phyloP scores from a whole-genome alignment of 2,113 vertebrate species.

The Eptesicus fuscus region DNA sequence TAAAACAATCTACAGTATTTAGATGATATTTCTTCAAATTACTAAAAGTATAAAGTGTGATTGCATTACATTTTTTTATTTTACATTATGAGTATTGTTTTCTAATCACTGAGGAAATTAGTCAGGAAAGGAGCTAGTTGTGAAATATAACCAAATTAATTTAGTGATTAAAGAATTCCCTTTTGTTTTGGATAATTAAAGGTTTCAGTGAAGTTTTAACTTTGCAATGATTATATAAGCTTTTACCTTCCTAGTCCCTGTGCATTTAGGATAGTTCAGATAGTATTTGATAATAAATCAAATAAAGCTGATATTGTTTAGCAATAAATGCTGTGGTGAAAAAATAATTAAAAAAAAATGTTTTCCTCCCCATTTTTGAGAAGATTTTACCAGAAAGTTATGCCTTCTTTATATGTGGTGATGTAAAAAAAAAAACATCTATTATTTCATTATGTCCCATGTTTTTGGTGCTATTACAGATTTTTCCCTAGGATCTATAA shows the following conservation, averaged over 20 bases:
- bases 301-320: background rate
- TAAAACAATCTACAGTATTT: background rate
- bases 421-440: background rate
- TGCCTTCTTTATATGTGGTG: background rate
- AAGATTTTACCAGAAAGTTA: background rate
- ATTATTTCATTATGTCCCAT: background rate
- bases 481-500: background rate
- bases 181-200: constrained; percentile 35
- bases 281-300: background rate
- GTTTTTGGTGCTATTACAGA: background rate
- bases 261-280: background rate
- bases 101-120: constrained; percentile 40
- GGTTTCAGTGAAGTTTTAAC: background rate
- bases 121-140: background rate
- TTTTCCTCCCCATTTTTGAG: background rate
- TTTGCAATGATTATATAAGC: background rate
- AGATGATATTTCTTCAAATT: background rate
- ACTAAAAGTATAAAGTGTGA: background rate
- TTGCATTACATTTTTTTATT: background rate
- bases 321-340: background rate
- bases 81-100: background rate
- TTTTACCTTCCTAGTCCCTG: background rate
- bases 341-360: background rate
- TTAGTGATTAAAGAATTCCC: constrained; percentile 41
- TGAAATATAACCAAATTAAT: constrained; percentile 30